phyloP scores from a whole-genome alignment of 2,797 vertebrate species.

The Coregonus sp. region DNA sequence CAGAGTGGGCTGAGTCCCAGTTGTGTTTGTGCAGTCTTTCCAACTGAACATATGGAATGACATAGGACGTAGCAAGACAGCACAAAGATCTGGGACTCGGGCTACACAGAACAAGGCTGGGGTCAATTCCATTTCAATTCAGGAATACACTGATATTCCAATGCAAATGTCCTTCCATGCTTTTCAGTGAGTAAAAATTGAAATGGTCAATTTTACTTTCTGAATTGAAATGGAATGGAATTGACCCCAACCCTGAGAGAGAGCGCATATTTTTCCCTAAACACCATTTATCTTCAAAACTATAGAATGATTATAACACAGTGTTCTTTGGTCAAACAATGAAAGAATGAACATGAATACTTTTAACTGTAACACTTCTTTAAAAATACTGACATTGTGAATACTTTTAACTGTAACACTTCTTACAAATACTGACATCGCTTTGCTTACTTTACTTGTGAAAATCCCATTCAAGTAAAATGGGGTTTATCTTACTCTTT shows the following conservation, averaged over 20 bases:
- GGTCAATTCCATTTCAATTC: too few relatives aligned
- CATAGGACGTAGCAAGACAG: background rate
- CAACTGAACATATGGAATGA: background rate
- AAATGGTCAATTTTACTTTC: too few relatives aligned
- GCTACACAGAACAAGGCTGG: too few relatives aligned
- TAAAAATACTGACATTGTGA: background rate
- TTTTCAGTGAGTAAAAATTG: too few relatives aligned
- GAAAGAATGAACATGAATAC: constrained; percentile 45
- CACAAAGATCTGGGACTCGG: background rate
- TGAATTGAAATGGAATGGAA: too few relatives aligned
- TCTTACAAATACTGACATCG: background rate
- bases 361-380: constrained; percentile 34
- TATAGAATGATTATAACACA: constrained; percentile 57
- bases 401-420: constrained; percentile 13
- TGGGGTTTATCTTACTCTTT: background rate
- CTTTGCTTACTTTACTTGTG: background rate
- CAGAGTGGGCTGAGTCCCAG: background rate
- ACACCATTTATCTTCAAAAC: constrained; percentile 41
- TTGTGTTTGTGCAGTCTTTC: too few relatives aligned
- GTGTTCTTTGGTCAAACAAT: constrained; percentile 76
- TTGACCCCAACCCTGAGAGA: background rate
- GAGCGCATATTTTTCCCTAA: constrained; percentile 29
- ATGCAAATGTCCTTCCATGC: too few relatives aligned
- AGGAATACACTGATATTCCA: too few relatives aligned
- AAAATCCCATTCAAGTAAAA: background rate